Evolutionary conservation across 2,113 vertebrate genomes (phyloP).

Genomic region (Peromyscus californicus): DNA sequence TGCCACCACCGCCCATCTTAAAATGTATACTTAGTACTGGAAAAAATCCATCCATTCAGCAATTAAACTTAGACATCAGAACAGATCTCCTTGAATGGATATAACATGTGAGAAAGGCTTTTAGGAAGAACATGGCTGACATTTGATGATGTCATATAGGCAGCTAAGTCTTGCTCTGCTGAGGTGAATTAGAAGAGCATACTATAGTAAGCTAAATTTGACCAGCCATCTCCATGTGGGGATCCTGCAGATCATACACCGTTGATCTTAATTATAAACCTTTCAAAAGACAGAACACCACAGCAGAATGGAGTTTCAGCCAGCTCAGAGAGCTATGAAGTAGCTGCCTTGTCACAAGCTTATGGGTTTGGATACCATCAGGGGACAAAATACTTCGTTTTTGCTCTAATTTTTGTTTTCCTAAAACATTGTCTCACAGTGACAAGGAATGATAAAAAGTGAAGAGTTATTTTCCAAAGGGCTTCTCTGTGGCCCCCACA

Average conservation of each 20-base stretch:
- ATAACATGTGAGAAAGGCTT: conserved; percentile 4
- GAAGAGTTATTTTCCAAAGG: conserved; percentile 37
- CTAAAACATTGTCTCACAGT: background rate
- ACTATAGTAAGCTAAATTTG: conserved; percentile 34
- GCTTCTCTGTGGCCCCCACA: background rate
- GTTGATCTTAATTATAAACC: conserved; percentile 50
- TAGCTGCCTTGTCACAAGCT: conserved; percentile 39
- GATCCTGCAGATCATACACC: background rate
- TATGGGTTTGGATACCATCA: background rate
- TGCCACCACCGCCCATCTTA: background rate
- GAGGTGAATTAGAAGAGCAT: background rate
- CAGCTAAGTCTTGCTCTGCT: background rate
- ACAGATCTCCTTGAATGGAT: conserved; percentile 34
- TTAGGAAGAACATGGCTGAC: conserved; percentile 19
- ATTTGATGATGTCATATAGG: background rate
- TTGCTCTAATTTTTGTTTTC: conserved; percentile 57
- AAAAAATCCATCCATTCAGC: conserved; percentile 1
- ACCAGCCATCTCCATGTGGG: conserved; percentile 7
- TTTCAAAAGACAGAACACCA: conserved; percentile 43
- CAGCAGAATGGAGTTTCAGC: conserved; percentile 28
- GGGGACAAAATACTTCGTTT: conserved; percentile 37
- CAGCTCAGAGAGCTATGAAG: conserved; percentile 50
- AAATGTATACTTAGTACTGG: background rate
- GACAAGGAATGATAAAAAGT: background rate
- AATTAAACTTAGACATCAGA: conserved; percentile 46